These are phyloP conservation scores for Heterochromis multidens DNA, from an alignment of 2,113 vertebrate genomes.

Conservation along the genomic window DNA sequence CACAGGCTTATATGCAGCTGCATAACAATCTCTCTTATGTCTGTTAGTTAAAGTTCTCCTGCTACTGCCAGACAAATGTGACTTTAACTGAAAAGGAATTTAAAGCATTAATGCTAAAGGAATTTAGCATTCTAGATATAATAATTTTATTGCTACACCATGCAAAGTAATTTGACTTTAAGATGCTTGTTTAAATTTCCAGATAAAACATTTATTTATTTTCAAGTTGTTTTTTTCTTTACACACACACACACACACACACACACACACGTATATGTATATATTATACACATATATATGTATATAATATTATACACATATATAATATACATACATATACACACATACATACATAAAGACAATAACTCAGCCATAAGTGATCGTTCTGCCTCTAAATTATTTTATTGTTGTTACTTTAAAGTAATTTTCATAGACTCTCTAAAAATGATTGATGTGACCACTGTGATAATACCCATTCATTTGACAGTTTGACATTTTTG, in stretches of 20 bases:
- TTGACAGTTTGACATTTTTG: background rate
- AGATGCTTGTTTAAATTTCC: background rate
- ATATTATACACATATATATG: no score
- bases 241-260: no score
- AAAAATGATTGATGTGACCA: background rate
- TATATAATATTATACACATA: no score
- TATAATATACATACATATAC: no score
- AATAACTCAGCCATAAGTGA: no score
- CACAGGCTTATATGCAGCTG: background rate
- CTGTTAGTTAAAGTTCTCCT: background rate
- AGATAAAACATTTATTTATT: no score
- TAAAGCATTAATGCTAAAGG: background rate
- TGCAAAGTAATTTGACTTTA: background rate
- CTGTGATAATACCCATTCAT: background rate
- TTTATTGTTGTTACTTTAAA: background rate
- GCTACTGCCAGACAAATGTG: background rate
- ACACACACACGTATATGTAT: no score
- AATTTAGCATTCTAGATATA: background rate
- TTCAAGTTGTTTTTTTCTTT: no score
- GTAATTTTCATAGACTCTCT: background rate
- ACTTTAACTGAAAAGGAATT: background rate
- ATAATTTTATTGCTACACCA: background rate
- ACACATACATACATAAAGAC: no score
- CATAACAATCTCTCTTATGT: background rate
- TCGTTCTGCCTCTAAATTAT: background rate